A percentile compares a stretch with the other conserved stretches of the same genome.
These are phyloP conservation scores for Callaeas wilsoni DNA, from an alignment of 2,113 vertebrate genomes.

Conservation along the genomic window DNA sequence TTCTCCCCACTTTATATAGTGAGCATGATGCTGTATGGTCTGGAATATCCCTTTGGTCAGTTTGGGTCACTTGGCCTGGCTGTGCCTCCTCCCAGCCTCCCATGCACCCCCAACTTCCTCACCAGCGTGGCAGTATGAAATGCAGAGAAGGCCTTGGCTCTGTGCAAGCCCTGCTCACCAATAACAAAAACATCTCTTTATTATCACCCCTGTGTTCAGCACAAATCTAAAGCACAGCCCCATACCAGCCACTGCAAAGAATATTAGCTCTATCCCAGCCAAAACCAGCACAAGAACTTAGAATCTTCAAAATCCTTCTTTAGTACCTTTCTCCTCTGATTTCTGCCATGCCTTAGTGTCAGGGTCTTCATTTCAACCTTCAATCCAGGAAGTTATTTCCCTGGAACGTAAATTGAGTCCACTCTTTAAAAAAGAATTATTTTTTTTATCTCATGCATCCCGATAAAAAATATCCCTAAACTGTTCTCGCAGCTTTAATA, in stretches of 20 bases:
- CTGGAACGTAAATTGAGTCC: neutral
- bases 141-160: neutral
- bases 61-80: neutral
- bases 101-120: neutral
- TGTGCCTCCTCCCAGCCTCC: neutral
- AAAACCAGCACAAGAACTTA: neutral
- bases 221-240: neutral
- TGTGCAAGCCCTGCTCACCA: neutral
- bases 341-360: neutral
- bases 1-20: rapidly evolving
- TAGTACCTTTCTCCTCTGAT: neutral
- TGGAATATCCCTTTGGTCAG: neutral
- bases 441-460: neutral
- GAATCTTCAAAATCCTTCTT: neutral
- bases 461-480: neutral
- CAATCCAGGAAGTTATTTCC: neutral
- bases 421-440: neutral
- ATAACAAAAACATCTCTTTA: neutral
- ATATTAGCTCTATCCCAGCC: neutral
- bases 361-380: neutral
- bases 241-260: neutral
- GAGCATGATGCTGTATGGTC: rapidly evolving
- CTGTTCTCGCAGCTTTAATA: neutral
- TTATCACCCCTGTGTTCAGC: neutral
- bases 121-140: rapidly evolving